These are phyloP conservation scores for Palaemon carinicauda DNA, from an alignment of 1,140 invertebrate species.

Conservation along the genomic window DNA sequence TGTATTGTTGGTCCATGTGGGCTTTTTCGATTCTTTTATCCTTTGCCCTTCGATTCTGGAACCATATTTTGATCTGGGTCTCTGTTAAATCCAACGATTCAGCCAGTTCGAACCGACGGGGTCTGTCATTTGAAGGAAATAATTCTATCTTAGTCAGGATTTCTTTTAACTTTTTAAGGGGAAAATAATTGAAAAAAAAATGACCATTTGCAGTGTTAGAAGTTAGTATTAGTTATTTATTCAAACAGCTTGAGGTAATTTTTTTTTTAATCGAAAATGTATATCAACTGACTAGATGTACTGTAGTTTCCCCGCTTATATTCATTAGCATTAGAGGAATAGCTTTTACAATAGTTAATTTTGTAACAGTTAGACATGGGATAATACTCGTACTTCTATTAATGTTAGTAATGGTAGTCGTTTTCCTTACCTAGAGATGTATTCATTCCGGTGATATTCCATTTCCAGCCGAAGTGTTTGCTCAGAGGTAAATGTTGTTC, in stretches of 20 bases:
- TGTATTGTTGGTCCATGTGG: slow-evolving; percentile 91
- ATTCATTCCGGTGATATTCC: slow-evolving; percentile 89
- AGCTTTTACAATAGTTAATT: background rate
- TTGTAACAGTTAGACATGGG: too few species aligned
- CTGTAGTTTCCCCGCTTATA: background rate
- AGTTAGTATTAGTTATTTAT: too few species aligned
- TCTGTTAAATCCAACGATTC: slow-evolving; percentile 83
- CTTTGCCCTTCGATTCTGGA: slow-evolving; percentile 93
- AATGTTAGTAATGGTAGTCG: background rate
- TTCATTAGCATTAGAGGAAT: background rate
- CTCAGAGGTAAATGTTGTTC: slow-evolving; percentile 93
- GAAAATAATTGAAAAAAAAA: too few species aligned
- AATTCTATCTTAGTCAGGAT: too few species aligned
- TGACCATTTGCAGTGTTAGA: too few species aligned
- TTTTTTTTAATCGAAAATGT: too few species aligned
- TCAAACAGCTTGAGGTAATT: too few species aligned
- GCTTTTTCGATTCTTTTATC: slow-evolving; percentile 96
- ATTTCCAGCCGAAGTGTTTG: slow-evolving; percentile 90
- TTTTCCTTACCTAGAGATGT: slow-evolving; percentile 74
- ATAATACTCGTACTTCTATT: too few species aligned
- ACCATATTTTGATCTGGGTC: slow-evolving; percentile 96
- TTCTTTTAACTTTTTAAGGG: too few species aligned
- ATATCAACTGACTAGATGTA: too few species aligned
- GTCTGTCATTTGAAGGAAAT: slow-evolving; percentile 6
- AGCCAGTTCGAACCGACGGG: slow-evolving; percentile 84